Evolutionary conservation across 1,140 invertebrate genomes (phyloP).

Genomic region (Semibalanus balanoides): DNA sequence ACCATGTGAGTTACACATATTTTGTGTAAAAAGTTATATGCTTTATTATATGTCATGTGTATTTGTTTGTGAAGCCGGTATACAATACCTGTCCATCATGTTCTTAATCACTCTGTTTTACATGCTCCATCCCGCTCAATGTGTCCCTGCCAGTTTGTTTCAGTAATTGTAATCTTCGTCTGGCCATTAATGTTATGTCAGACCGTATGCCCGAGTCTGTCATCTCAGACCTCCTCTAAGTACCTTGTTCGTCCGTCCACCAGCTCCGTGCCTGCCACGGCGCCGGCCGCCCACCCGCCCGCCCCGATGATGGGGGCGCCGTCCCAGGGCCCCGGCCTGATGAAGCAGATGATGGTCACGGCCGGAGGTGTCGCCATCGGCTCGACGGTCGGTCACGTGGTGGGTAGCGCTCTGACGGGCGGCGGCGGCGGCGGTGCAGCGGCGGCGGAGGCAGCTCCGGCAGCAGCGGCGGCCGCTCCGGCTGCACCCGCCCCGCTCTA

Average conservation of each 20-base stretch:
- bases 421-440: conserved; percentile 46
- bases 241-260: background rate
- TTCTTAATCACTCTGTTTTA: no score
- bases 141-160: no score
- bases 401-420: conserved; percentile 70
- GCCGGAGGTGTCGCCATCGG: conserved; percentile 30
- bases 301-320: conserved; percentile 18
- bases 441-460: conserved; percentile 27
- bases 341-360: conserved; percentile 28
- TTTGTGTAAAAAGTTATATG: no score
- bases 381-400: conserved; percentile 49
- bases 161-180: no score
- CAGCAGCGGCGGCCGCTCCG: conserved; percentile 26
- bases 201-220: no score
- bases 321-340: conserved; percentile 24
- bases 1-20: no score
- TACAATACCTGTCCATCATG: no score
- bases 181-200: no score
- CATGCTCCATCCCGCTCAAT: no score
- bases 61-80: no score
- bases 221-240: no score
- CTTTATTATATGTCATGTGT: no score
- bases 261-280: conserved; percentile 7
- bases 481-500: conserved; percentile 29
- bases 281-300: conserved; percentile 11